Evolutionary conservation across 1,140 invertebrate genomes (phyloP), one percentile per base, ranked within the genome.

Genomic region (Varroa destructor): DNA sequence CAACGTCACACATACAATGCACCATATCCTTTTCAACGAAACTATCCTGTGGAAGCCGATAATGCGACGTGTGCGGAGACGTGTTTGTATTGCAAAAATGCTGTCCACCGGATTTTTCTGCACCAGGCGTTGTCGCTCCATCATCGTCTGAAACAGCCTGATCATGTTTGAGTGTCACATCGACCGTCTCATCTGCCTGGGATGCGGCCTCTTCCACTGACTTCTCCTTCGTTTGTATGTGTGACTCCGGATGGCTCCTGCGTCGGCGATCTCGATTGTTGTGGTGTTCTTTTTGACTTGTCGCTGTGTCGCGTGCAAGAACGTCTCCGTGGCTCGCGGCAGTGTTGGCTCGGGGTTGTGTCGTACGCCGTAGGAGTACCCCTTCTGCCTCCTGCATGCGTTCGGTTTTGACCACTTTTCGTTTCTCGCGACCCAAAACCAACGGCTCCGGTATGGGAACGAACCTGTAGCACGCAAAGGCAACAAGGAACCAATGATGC

Each of bases 1-100:
- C 85, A 76, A 84, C 82, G 10, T 85, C 84, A 84, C 90, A 93
- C 40, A 86, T 85, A 79, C 91, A 93, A 79, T 91, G 90, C 71
- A 93, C 90, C 71, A 93, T 86, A 81, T 93, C 90, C 76, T 81
- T 67, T 67, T 67, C 61, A 3, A 67, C 37, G 12, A 43, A 43
- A 12, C 12, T 2, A 46, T 67, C 61, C 8, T 12, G 46, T 36
- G 61, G 14, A 40, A 40, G 12, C 37, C 46, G 61, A 51, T 51
- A 51, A 51, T 51, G 46, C 8, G 46, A 51, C 40, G 12, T 14
- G 40, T 40, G 40, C 14, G 61, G 61, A 2, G 61, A 40, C 8
- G 46, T 51, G 46, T 8, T 51, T 3, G 46, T 51, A 8, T 8
- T 51, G 46, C 46, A 3, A 51, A 8, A 51, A 3, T 51, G 46